Evolutionary conservation across 2,797 vertebrate species (phyloP), one percentile per base, ranked within the genome.

Genomic region (Pangasius sanitwongsei): DNA sequence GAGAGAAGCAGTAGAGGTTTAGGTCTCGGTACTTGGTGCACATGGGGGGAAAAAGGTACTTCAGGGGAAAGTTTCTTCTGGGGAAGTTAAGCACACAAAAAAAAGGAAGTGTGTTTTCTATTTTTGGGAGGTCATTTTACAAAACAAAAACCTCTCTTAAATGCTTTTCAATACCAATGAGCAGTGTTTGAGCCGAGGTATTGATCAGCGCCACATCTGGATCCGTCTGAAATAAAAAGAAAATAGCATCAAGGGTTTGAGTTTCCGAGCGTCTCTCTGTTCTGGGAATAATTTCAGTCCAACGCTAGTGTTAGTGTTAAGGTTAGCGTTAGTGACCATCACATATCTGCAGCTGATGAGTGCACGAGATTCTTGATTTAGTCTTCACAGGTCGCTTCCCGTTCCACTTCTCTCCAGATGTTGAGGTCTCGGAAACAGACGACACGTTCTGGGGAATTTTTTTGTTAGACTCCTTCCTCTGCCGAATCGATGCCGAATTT

Each of bases 381-480:
- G 93, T 95, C 94, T 96, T 96, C 95, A 95, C 95, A 94, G 91
- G 87, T 93, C 85, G 93, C 93, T 96, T 96, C 95, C 95, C 95
- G 95, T 82, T 3, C 55, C 9, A 2, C 20, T 94, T 94, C 92
- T 92, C 89, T 92, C 91, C 93, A 83, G 94, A 94, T 37, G 37
- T 92, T 90, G 90, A 94, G 31, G 31, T 41, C 23, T 81, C 55
- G 1, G 31, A 57, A 23, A 80, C 31, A 18, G 6, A 95, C 93
- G 92, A 93, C 55, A 91, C 93, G 93, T 95, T 96, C 92, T 91
- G 93, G 94, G 16, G 4, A 94, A 95, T 95, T 96, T 95, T 95
- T 80, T 57, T 3, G 9, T n/a, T 25, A 3, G 20, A 6, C 13
- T 83, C 23, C 0, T 41, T 28, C 28, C 69, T 65, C n/a, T 28